Percentiles rank a stretch among this genome's conserved stretches.
Conservation (phyloP, 2,888 invertebrate genomes). For the Lasioglossum vierecki region DNA sequence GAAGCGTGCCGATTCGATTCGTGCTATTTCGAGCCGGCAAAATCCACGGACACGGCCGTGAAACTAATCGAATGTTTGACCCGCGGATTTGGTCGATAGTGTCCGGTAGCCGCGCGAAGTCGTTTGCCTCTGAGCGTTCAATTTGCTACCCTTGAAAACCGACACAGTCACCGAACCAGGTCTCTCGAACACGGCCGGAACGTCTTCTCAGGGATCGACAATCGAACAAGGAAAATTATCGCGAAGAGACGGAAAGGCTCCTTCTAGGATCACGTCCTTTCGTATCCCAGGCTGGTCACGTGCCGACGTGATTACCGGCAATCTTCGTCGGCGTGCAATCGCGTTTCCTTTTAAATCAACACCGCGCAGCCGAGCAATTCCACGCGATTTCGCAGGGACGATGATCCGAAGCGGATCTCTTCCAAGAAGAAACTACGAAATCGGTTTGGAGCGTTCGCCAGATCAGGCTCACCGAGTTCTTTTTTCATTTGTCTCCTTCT, state of each 20-base stretch:
- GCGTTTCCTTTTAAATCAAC: slow-evolving; percentile 44
- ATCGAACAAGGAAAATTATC: neutral
- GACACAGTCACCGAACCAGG: neutral
- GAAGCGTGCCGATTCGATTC: slow-evolving; percentile 42
- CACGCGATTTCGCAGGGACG: neutral
- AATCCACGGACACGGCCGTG: slow-evolving; percentile 31
- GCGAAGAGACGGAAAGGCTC: no score
- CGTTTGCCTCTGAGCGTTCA: neutral
- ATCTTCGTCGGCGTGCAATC: slow-evolving; percentile 42
- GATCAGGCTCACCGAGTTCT: neutral
- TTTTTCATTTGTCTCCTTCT: no score
- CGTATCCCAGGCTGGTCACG: slow-evolving; percentile 28
- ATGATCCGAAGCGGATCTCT: neutral
- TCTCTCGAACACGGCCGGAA: neutral
- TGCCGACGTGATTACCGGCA: slow-evolving; percentile 43
- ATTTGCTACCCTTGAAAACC: neutral
- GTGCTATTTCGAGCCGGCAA: slow-evolving; percentile 45
- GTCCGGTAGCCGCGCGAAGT: no score
- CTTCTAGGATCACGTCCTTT: neutral
- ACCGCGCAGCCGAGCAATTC: slow-evolving; percentile 20
- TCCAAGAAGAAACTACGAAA: neutral
- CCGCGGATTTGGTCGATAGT: slow-evolving; percentile 2
- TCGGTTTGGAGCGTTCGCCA: neutral
- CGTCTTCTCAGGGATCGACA: neutral
- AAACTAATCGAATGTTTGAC: slow-evolving; percentile 42